A percentile compares a stretch with the other conserved stretches of the same genome.
These are phyloP conservation scores for Phalera bucephala DNA, from an alignment of 2,888 invertebrate species.

Conservation along the genomic window DNA sequence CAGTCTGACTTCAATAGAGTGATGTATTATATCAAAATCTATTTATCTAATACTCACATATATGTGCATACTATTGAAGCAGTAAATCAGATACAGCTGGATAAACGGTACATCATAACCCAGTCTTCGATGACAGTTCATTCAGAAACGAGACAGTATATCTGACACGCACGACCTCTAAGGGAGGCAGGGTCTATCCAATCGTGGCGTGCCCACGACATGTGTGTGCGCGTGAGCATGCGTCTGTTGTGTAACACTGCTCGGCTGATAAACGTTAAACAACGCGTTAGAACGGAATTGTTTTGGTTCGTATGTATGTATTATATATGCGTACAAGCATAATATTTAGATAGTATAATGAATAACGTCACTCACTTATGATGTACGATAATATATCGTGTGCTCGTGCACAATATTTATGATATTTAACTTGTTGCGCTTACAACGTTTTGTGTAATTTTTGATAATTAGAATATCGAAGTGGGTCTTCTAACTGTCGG, in stretches of 20 bases:
- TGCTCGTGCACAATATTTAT: slow-evolving; percentile 7
- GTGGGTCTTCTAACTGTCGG: too few species aligned
- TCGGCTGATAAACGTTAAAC: slow-evolving; percentile 49
- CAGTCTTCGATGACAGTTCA: slow-evolving; percentile 34
- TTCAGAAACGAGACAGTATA: slow-evolving; percentile 50
- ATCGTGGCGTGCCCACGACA: slow-evolving; percentile 29
- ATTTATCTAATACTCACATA: too few species aligned
- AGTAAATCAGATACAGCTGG: too few species aligned
- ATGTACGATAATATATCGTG: slow-evolving; percentile 19
- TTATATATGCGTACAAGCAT: slow-evolving; percentile 19
- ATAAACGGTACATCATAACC: background rate
- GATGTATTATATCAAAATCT: too few species aligned
- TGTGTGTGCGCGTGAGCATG: slow-evolving; percentile 15
- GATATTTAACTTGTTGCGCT: slow-evolving; percentile 4
- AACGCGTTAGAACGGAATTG: slow-evolving; percentile 47
- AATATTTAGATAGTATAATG: slow-evolving; percentile 34
- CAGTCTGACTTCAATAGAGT: too few species aligned
- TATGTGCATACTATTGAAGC: too few species aligned
- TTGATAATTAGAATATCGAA: background rate
- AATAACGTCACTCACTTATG: slow-evolving; percentile 20
- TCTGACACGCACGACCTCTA: slow-evolving; percentile 56
- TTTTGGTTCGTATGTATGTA: slow-evolving; percentile 34
- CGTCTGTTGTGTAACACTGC: slow-evolving; percentile 30
- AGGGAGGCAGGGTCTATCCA: slow-evolving; percentile 48
- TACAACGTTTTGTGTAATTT: background rate